Base-by-base conservation (phyloP, 2,888 invertebrate genomes). In the Lepas anatifera region DNA sequence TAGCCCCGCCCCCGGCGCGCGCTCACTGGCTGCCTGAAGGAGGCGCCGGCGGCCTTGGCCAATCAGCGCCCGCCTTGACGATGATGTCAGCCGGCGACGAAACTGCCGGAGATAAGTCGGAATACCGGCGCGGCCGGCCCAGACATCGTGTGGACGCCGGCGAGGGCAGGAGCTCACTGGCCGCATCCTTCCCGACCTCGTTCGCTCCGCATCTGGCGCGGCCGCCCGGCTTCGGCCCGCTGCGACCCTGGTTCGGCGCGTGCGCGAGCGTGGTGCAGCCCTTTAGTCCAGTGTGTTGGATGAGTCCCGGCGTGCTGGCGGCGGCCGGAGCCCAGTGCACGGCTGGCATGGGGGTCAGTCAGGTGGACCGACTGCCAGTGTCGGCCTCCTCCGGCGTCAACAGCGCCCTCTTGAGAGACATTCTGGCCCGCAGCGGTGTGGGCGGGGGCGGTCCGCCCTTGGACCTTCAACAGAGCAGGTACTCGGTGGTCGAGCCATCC, bases 121-220 rank as follows among this genome's bases (percentile, higher is more conserved):
- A 70, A 71, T 71, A 71, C 71, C 71, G 72, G 68, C 72, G 72
- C 63, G 71, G 73, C 73, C 76, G 81, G 66, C 77, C 78, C 68
- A 75, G 81, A 70, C 80, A 81, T 74, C 74, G 81, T 69, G 81
- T 81, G 41, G 81, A 81, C 77, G 81, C 81, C 50, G 81, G 81
- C 32, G 80, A 81, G 75, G 80, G 80, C 13, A 75, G 81, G 41
- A 81, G 81, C 75, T 77, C 78, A 46, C 71, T 64, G 64, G n/a
- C n/a, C n/a, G n/a, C n/a, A n/a, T n/a, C n/a, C n/a, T n/a, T n/a
- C n/a, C n/a, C n/a, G n/a, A n/a, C n/a, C n/a, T n/a, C n/a, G n/a
- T n/a, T n/a, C n/a, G n/a, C n/a, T n/a, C n/a, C n/a, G n/a, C n/a
- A n/a, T n/a, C n/a, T n/a, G n/a, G n/a, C n/a, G n/a, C n/a, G n/a